Conservation (phyloP, 92 coral and sea anemone species). For the Heliopora coerulea region DNA sequence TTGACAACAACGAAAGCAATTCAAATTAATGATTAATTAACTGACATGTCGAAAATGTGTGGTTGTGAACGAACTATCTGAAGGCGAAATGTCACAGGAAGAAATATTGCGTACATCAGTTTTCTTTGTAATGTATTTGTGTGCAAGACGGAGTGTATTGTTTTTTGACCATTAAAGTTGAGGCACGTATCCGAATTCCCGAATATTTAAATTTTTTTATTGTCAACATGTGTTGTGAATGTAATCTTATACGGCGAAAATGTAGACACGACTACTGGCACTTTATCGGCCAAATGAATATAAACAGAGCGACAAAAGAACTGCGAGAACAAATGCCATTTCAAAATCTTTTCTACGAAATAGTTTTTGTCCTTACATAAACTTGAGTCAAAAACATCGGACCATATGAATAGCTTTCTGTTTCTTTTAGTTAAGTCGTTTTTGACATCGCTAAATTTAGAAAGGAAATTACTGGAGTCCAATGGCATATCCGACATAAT, state of each 20-base stretch:
- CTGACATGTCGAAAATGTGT: not conserved
- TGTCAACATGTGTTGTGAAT: conserved; percentile 45
- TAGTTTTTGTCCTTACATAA: not conserved
- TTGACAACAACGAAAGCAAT: not conserved
- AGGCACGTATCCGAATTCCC: not conserved
- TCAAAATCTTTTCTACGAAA: not conserved
- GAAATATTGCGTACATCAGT: no score
- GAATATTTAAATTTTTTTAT: conserved; percentile 12
- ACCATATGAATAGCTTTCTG: conserved; percentile 8
- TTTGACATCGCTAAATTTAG: conserved; percentile 48
- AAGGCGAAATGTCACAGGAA: not conserved
- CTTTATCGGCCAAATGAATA: not conserved
- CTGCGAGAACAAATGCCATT: no score
- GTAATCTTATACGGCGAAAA: conserved; percentile 21
- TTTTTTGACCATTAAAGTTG: not conserved
- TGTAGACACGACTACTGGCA: not conserved
- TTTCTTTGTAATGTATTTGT: not conserved
- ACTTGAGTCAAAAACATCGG: not conserved
- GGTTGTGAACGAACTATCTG: not conserved
- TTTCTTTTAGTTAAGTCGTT: conserved; percentile 33
- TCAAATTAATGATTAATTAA: not conserved
- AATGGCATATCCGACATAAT: conserved; percentile 28
- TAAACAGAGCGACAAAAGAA: no score
- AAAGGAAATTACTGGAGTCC: conserved; percentile 40
- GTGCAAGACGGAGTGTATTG: not conserved